These are phyloP conservation scores for Mormyrus hasselquistii DNA, from an alignment of 2,797 vertebrate species.

Conservation along the genomic window DNA sequence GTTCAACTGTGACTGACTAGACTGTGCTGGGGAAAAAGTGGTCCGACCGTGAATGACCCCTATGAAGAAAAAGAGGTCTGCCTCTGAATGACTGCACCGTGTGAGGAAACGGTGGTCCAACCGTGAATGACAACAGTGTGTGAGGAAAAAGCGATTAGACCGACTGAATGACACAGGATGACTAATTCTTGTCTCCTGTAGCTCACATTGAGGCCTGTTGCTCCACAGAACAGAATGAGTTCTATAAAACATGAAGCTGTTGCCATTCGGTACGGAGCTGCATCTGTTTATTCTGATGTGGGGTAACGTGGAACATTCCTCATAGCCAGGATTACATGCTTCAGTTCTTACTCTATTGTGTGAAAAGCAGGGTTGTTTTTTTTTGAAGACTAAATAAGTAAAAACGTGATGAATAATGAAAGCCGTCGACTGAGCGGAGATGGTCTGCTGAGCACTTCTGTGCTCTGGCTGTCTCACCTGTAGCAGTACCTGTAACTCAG, in stretches of 20 bases:
- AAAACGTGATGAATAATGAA: constrained; percentile 43
- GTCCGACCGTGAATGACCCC: not conserved
- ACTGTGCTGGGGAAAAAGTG: not conserved
- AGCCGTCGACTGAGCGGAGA: constrained; percentile 16
- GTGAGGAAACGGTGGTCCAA: not conserved
- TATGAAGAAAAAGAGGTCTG: too few species aligned
- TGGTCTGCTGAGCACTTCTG: constrained; percentile 17
- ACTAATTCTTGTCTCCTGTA: too few species aligned
- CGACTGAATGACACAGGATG: too few species aligned
- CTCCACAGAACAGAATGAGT: not conserved
- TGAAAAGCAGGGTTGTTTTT: constrained; percentile 29
- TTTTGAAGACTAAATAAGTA: constrained; percentile 44
- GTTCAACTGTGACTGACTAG: not conserved
- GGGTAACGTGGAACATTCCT: constrained; percentile 15
- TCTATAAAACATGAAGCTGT: not conserved
- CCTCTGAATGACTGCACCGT: not conserved
- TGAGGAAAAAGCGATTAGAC: not conserved
- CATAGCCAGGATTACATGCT: constrained; percentile 29
- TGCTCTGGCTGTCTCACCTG: not conserved
- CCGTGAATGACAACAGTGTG: not conserved
- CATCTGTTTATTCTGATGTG: not conserved
- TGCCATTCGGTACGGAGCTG: not conserved
- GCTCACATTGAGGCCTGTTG: not conserved
- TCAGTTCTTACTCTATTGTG: constrained; percentile 29
- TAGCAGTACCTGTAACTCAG: not conserved